phyloP scores from a whole-genome alignment of 1,140 invertebrate species.

The Pseudomyrmex concolor region DNA sequence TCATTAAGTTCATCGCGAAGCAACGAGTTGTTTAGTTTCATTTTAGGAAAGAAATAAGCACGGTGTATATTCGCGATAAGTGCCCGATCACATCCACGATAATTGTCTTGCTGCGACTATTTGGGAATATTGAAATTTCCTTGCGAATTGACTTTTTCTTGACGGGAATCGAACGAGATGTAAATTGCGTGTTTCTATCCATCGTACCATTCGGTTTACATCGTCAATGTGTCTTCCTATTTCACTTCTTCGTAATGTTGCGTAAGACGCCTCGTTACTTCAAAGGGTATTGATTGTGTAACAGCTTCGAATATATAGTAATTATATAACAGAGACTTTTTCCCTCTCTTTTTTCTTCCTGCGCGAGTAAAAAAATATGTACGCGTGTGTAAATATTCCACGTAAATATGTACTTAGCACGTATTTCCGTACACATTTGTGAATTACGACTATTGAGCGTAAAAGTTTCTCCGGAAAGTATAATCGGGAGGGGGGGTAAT shows the following conservation, averaged over 20 bases:
- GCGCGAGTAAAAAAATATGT: background rate
- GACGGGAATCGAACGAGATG: slow-evolving; percentile 5
- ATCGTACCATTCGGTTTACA: slow-evolving; percentile 15
- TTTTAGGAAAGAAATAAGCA: slow-evolving; percentile 1
- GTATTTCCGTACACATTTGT: background rate
- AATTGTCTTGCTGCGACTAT: background rate
- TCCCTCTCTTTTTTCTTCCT: background rate
- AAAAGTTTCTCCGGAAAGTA: background rate
- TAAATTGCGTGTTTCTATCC: slow-evolving; percentile 22
- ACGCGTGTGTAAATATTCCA: too few species aligned
- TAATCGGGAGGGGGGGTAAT: slow-evolving; percentile 26
- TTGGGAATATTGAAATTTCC: slow-evolving; percentile 35
- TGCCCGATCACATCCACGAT: background rate
- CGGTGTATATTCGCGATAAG: background rate
- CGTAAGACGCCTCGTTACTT: slow-evolving; percentile 25
- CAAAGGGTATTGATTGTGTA: slow-evolving; percentile 15
- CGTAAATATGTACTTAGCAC: background rate
- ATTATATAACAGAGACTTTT: slow-evolving; percentile 18
- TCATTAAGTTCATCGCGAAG: too few species aligned
- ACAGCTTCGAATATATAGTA: slow-evolving; percentile 1
- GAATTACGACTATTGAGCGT: background rate
- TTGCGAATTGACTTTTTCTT: slow-evolving; percentile 4
- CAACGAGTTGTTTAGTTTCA: background rate
- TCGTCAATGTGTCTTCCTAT: background rate
- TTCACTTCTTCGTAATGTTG: background rate